Evolutionary conservation across 2,888 invertebrate genomes (phyloP), one percentile per base, ranked within the genome.

Genomic region (Oxycera nigricornis): DNA sequence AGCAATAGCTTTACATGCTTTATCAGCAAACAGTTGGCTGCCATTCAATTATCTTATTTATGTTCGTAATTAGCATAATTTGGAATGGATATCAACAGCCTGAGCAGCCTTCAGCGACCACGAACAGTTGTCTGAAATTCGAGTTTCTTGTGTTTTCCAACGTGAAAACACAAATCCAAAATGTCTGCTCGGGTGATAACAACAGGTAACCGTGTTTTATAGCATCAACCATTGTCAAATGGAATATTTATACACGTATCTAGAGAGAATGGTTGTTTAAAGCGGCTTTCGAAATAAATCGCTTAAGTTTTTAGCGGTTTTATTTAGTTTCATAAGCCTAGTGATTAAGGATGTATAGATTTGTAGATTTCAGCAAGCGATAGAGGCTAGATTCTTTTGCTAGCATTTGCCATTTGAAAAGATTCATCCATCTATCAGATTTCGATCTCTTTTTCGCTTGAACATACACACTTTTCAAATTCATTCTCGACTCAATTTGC

Each of bases 1-100:
- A 24, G 22, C 52, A 22, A 24, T 55, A 24, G 24, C 24, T 55
- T 55, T 55, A 24, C 52, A 55, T 22, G 52, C 24, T 55, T 46
- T 3, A 46, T 46, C 46, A n/a, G n/a, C 14, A n/a, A 46, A 2
- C 11, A 17, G 11, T 46, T 46, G 46, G 46, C 46, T 46, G 46
- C 46, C 46, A 46, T 55, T 55, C 52, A 55, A 55, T 55, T 55
- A 55, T 55, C 24, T 55, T 55, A 55, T 55, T 55, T 55, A 55
- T 24, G 52, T 20, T 9, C 7, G 52, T 55, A 55, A 55, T 55
- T 55, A 55, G 22, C 52, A 55, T 55, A 22, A 22, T 20, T 22
- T 55, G n/a, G 52, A 24, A 55, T 22, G 24, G 52, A 24, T 22
- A 55, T 20, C 24, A 46, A 46, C 46, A 46, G 46, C n/a, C 46